Evolutionary conservation across 2,797 vertebrate genomes (phyloP).

Genomic region (Tragelaphus eurycerus): DNA sequence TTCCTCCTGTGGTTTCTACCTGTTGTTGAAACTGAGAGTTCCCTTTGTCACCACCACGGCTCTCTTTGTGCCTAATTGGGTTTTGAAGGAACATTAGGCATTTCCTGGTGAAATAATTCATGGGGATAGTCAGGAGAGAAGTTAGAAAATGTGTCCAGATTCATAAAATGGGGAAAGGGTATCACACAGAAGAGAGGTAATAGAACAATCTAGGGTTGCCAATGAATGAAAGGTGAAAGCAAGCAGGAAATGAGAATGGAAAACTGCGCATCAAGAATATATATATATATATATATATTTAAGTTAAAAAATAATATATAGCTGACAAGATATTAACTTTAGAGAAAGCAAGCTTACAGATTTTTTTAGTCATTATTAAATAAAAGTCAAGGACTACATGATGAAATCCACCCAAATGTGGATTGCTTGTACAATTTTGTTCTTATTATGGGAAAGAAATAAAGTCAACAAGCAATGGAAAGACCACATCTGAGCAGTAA

Average conservation of each 20-base stretch:
- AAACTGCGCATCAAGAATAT: background rate
- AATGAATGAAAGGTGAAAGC: background rate
- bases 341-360: background rate
- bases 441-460: background rate
- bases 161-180: background rate
- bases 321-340: background rate
- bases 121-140: background rate
- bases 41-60: background rate
- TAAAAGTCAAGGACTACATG: background rate
- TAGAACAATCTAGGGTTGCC: background rate
- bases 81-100: background rate
- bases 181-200: background rate
- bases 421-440: background rate
- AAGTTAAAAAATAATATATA: background rate
- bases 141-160: background rate
- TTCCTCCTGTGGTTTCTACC: background rate
- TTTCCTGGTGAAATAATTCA: background rate
- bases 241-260: background rate
- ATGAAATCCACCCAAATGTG: background rate
- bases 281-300: background rate
- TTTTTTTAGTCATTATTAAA: background rate
- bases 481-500: background rate
- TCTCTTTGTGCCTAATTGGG: background rate
- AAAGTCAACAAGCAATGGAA: background rate
- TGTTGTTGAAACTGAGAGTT: background rate